Percentiles rank a stretch among this genome's conserved stretches.
Evolutionary conservation across 2,113 vertebrate genomes (phyloP).

Genomic region (Nothocercus julius): DNA sequence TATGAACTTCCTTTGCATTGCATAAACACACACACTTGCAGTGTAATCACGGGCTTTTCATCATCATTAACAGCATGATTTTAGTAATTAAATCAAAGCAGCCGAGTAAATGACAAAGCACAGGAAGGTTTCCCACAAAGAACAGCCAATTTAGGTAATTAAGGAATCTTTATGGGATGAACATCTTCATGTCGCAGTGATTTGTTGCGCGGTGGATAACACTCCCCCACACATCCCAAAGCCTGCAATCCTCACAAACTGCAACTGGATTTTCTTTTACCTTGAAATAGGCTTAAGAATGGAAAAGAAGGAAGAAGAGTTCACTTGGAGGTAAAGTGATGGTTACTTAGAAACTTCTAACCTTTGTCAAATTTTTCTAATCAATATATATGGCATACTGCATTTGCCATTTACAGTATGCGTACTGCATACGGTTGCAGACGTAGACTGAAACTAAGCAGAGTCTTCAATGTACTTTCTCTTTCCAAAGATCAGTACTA

Average conservation of each 20-base stretch:
- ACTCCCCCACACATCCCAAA: background rate
- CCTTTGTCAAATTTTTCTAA: background rate
- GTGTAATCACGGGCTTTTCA: conserved; percentile 35
- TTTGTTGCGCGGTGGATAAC: background rate
- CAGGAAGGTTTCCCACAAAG: conserved; percentile 24
- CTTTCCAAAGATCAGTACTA: background rate
- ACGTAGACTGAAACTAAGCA: background rate
- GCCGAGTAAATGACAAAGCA: background rate
- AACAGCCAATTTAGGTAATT: conserved; percentile 57
- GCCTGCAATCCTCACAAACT: background rate
- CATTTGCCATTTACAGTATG: too few species aligned
- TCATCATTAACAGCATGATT: conserved; percentile 52
- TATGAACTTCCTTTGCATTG: background rate
- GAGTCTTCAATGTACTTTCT: background rate
- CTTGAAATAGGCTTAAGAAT: background rate
- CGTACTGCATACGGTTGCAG: background rate
- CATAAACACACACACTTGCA: conserved; percentile 38
- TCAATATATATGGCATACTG: background rate
- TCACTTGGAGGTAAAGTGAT: background rate
- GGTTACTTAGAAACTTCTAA: background rate
- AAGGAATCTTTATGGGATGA: conserved; percentile 48
- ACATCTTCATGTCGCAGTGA: background rate
- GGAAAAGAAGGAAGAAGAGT: background rate
- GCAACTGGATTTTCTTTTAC: background rate
- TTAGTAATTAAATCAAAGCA: conserved; percentile 54